These are phyloP conservation scores for Pelagia noctiluca DNA, from an alignment of 30 jellyfish, hydroid and myxozoan genomes.

Conservation along the genomic window DNA sequence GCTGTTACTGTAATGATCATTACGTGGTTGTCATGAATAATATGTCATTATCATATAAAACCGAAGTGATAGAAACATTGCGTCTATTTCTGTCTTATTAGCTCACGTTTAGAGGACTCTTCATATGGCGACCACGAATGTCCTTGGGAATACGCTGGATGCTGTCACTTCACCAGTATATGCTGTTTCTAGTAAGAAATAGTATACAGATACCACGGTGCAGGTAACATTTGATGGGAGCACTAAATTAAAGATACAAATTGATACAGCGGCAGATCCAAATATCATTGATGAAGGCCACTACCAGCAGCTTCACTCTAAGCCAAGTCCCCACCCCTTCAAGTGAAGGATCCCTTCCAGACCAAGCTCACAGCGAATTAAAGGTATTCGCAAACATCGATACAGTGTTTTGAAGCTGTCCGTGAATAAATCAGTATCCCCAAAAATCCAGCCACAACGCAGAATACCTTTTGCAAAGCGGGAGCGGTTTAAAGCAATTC, in stretches of 20 bases:
- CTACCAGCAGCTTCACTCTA: slow-evolving; percentile 30
- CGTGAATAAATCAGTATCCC: slow-evolving; percentile 48
- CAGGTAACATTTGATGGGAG: too few relatives aligned
- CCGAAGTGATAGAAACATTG: too few relatives aligned
- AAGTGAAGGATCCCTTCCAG: slow-evolving; percentile 41
- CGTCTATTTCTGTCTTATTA: too few relatives aligned
- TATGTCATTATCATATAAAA: too few relatives aligned
- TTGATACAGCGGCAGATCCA: too few relatives aligned
- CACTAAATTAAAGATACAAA: too few relatives aligned
- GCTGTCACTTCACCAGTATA: slow-evolving; percentile 15
- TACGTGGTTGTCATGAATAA: too few relatives aligned
- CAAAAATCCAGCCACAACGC: slow-evolving; percentile 59
- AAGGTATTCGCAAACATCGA: slow-evolving; percentile 54
- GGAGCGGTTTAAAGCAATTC: slow-evolving; percentile 28
- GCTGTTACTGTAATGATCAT: too few relatives aligned
- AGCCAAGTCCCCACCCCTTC: slow-evolving; percentile 41
- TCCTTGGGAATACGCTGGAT: too few relatives aligned
- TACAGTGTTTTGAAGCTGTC: slow-evolving; percentile 32
- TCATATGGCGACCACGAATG: too few relatives aligned
- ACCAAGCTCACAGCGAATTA: slow-evolving; percentile 57
- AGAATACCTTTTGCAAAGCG: slow-evolving; percentile 49
- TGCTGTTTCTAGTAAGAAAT: not conserved
- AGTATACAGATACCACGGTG: slow-evolving; percentile 5
- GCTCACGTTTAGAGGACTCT: too few relatives aligned
- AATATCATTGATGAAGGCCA: slow-evolving; percentile 21